These are phyloP conservation scores for Zaprionus davidi DNA, from an alignment of 1,140 invertebrate species.

Conservation along the genomic window DNA sequence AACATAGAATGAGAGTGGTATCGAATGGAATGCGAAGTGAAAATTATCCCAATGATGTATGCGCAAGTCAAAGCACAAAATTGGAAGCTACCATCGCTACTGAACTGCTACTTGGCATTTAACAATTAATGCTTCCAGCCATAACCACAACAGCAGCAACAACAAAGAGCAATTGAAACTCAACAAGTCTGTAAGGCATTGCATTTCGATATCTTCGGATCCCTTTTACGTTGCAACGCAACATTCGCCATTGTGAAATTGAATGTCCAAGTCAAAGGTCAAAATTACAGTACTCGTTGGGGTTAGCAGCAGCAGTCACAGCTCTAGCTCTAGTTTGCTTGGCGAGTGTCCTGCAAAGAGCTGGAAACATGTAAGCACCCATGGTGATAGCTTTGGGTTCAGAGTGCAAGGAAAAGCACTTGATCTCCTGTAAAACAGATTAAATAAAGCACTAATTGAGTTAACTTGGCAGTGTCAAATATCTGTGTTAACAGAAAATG, in stretches of 20 bases:
- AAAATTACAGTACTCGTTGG: conserved; percentile 47
- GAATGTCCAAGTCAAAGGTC: conserved; percentile 35
- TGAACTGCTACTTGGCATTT: conserved; percentile 1
- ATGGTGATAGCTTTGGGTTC: neutral
- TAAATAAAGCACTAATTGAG: conserved; percentile 29
- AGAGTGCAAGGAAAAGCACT: neutral
- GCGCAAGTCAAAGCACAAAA: conserved; percentile 45
- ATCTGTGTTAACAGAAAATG: neutral
- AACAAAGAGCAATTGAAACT: neutral
- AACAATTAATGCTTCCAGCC: conserved; percentile 41
- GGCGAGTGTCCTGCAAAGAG: neutral
- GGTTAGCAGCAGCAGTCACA: conserved; percentile 15
- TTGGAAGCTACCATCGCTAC: conserved; percentile 24
- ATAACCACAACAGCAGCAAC: conserved; percentile 4
- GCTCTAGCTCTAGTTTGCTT: neutral
- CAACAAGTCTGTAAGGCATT: conserved; percentile 13
- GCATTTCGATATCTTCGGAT: conserved; percentile 10
- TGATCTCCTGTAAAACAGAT: neutral
- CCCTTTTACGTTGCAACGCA: conserved; percentile 3
- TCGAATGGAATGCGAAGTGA: neutral
- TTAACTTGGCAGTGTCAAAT: conserved; percentile 2
- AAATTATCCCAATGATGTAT: conserved; percentile 51
- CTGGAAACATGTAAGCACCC: neutral
- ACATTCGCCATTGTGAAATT: conserved; percentile 15
- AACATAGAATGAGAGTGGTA: conserved; percentile 1